Conservation (phyloP, 2,888 invertebrate genomes). For the Tribolium freemani region DNA sequence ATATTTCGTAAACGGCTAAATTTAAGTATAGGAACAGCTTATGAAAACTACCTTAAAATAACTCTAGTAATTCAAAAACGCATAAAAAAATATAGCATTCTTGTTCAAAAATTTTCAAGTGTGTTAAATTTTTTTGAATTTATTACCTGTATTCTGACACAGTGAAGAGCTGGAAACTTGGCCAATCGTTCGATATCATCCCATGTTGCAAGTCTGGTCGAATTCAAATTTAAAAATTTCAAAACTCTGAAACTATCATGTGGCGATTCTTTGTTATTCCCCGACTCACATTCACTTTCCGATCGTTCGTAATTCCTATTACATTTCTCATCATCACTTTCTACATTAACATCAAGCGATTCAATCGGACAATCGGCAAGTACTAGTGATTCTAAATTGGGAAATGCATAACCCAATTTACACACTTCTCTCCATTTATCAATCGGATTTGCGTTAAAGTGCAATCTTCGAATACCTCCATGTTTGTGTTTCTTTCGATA, state of each 20-base stretch:
- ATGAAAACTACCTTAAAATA: too few species aligned
- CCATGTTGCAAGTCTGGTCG: conserved; percentile 87
- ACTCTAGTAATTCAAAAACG: too few species aligned
- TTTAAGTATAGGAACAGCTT: too few species aligned
- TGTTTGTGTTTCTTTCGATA: conserved; percentile 68
- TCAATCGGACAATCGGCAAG: conserved; percentile 87
- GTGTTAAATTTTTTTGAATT: too few species aligned
- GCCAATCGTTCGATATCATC: conserved; percentile 90
- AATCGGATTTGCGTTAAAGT: conserved; percentile 91
- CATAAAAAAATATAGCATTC: too few species aligned
- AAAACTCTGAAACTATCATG: conserved; percentile 79
- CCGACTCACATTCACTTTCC: conserved; percentile 75
- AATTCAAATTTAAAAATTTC: conserved; percentile 87
- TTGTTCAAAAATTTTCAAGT: too few species aligned
- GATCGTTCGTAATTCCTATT: conserved; percentile 61
- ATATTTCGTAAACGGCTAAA: too few species aligned
- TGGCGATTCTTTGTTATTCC: conserved; percentile 70
- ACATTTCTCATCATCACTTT: conserved; percentile 45
- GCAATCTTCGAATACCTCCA: conserved; percentile 81
- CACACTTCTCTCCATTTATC: conserved; percentile 86
- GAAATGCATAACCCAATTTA: conserved; percentile 88
- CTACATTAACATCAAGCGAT: conserved; percentile 66
- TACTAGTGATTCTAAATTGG: conserved; percentile 86
- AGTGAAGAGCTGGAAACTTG: conserved; percentile 85
- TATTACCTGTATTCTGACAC: conserved; percentile 89